Evolutionary conservation across 2,888 invertebrate genomes (phyloP), one percentile per base, ranked within the genome.

Genomic region (Microplitis deprimator): DNA sequence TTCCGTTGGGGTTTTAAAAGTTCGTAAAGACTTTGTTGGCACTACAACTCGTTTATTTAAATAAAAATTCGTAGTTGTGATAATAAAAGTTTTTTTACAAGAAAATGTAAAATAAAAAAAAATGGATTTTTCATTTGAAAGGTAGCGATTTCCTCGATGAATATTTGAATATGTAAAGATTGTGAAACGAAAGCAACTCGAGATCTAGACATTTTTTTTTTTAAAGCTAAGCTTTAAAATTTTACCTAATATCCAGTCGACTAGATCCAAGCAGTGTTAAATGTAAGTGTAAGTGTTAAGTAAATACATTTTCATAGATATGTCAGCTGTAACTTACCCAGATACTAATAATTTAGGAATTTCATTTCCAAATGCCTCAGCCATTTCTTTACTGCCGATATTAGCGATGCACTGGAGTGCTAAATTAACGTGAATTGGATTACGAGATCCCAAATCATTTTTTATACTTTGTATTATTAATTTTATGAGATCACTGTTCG

Each of bases 371-470:
- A 99, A 98, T 68, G 98, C 98, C 90, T 99, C 99, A n/a, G 98
- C 99, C 99, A 99, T 99, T 90, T 99, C 99, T 87, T 97, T 95
- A 90, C 98, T 98, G 77, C 99, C 99, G 90, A 99, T 99, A 91
- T 99, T 99, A 74, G 99, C 99, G 88, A 99, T 99, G 91, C 99
- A 99, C 91, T 99, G 99, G 83, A 99, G 92, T 70, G 99, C 99
- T 88, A 99, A 93, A 91, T 98, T 99, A 75, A 99, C 98, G 90
- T 99, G 98, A 87, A 99, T 97, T 62, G 99, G 99, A 91, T 99
- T 99, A 84, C 96, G 93, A 80, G 97, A 97, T 85, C 95, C 95
- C 88, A 99, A 92, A 92, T 99, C 99, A 92, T 98, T 99, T 91
- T 99, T 98, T 89, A 99, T 98, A 89, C 98, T 98, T 91, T 99